These are phyloP conservation scores for Psammodynastes pulverulentus DNA, from an alignment of 2,113 vertebrate genomes.

Conservation along the genomic window DNA sequence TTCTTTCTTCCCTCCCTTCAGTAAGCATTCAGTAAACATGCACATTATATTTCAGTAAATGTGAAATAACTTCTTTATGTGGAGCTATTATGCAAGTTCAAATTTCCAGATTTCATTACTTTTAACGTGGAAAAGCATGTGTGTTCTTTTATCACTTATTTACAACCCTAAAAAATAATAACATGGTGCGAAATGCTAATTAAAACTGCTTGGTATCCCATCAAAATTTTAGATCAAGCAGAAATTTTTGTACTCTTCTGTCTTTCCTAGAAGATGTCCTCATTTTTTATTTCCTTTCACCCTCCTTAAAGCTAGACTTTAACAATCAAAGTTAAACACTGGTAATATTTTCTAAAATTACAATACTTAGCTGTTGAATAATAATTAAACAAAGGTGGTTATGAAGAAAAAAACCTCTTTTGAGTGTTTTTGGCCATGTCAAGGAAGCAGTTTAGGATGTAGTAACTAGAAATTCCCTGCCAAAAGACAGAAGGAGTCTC, in stretches of 20 bases:
- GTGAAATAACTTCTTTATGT: not conserved
- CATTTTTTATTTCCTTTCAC: not conserved
- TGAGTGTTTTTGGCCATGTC: not conserved
- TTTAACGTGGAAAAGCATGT: not conserved
- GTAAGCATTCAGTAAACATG: not conserved
- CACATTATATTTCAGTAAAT: not conserved
- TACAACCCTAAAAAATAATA: not conserved
- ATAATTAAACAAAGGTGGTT: constrained; percentile 11
- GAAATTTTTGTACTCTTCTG: not conserved
- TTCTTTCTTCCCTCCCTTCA: not conserved
- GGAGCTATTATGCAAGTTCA: not conserved
- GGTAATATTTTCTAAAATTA: constrained; percentile 24
- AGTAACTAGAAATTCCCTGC: constrained; percentile 22
- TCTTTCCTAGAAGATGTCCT: not conserved
- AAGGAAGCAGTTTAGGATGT: not conserved
- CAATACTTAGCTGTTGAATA: not conserved
- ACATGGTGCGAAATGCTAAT: not conserved
- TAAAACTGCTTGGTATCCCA: not conserved
- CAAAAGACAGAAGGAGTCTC: constrained; percentile 37
- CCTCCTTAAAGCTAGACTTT: not conserved
- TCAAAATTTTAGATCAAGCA: not conserved
- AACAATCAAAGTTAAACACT: not conserved
- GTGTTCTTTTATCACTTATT: not conserved
- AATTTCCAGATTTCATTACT: not conserved
- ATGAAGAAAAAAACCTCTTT: not conserved